Evolutionary conservation across 1,140 invertebrate genomes (phyloP), one percentile per base, ranked within the genome.

Genomic region (Lycorma delicatula): DNA sequence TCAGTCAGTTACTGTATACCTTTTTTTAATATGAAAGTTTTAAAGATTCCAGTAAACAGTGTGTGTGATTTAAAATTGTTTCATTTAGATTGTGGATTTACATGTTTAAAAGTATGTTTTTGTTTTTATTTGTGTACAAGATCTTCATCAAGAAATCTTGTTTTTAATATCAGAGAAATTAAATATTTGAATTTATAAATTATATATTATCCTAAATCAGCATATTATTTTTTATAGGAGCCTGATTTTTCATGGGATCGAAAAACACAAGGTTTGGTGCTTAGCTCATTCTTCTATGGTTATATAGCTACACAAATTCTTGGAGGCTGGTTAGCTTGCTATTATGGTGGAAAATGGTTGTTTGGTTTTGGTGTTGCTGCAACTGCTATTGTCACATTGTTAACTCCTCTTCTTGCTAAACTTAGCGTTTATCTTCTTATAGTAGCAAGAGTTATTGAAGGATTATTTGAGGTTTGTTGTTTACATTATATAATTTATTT

Each of bases 281-380:
- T 94, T 22, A 89, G 89, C 65, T 88, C 89, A 0, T 94, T 94
- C 74, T 95, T 93, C 71, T 89, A 87, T 64, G 86, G 86, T 6
- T 88, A 88, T 64, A 80, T 87, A 28, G 70, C 84, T 26, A 88
- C 86, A 0, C 86, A 88, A 69, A 72, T 88, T 41, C 72, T 83
- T 0, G 76, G 77, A 0, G 80, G 80, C 3, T 77, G 75, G 49
- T 46, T 82, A 9, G 76, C 78, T 0, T 68, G 66, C 47, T 58
- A 64, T 16, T 77, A 76, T 68, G 79, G 79, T 47, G 81, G 78
- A 0, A 80, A 80, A 50, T 72, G 71, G 34, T 68, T 85, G 3
- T 77, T 86, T 29, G 75, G 79, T 2, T 59, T 75, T 34, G 81
- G 82, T 2, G 72, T 87, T 48, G 63, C 82, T 1, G 58, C 79